phyloP scores from a whole-genome alignment of 2,888 invertebrate genomes.

The Nezara viridula region DNA sequence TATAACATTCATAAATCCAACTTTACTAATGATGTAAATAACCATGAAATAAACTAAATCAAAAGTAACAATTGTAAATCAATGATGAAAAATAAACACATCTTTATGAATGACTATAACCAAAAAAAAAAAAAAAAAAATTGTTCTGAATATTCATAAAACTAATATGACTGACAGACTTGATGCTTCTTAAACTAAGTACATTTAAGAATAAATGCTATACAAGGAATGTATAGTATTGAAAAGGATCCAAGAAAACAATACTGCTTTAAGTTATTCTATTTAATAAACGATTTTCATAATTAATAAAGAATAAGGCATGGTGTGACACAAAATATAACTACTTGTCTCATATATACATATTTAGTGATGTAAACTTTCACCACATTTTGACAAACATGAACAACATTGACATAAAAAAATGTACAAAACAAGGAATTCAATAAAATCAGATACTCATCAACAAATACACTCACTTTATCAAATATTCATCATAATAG shows the following conservation, averaged over 20 bases:
- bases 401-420: background rate
- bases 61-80: background rate
- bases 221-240: background rate
- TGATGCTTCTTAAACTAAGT: background rate
- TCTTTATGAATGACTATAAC: background rate
- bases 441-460: background rate
- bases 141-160: background rate
- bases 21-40: background rate
- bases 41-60: background rate
- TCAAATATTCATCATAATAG: slow-evolving; percentile 29
- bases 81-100: background rate
- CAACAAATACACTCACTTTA: background rate
- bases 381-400: background rate
- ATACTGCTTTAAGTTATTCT: background rate
- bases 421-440: slow-evolving; percentile 8
- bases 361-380: slow-evolving; percentile 22
- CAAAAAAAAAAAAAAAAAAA: background rate
- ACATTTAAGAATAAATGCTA: background rate
- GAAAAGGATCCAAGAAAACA: background rate
- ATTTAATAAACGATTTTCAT: slow-evolving; percentile 24
- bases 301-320: slow-evolving; percentile 38
- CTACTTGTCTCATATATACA: slow-evolving; percentile 38
- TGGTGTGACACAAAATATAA: background rate
- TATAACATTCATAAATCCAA: background rate
- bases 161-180: background rate